Evolutionary conservation across 2,888 invertebrate species (phyloP).

Genomic region (Bugulina stolonifera): DNA sequence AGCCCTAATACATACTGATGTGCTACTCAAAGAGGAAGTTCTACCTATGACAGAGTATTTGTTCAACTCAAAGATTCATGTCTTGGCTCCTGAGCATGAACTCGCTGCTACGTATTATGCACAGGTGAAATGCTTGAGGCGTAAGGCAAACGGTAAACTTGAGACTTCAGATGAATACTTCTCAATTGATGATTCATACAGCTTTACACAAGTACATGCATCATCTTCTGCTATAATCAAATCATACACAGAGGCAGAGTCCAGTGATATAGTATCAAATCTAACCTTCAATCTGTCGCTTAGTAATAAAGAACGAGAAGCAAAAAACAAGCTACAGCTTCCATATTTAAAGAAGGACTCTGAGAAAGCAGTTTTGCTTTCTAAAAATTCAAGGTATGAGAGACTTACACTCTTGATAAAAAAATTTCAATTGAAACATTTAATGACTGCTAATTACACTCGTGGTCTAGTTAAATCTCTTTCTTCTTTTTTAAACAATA

Average conservation of each 20-base stretch:
- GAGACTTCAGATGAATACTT: slow-evolving; percentile 20
- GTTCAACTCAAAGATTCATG: not conserved
- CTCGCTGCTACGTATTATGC: not conserved
- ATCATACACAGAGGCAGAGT: not conserved
- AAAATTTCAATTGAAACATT: no score
- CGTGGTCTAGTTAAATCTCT: no score
- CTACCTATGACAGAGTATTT: not conserved
- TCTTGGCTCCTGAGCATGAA: not conserved
- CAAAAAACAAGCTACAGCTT: slow-evolving; percentile 40
- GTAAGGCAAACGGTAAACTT: not conserved
- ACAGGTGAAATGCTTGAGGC: not conserved
- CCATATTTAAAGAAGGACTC: slow-evolving; percentile 39
- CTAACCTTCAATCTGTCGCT: slow-evolving; percentile 48
- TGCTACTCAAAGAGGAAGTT: not conserved
- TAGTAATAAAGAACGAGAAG: slow-evolving; percentile 43
- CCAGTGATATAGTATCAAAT: slow-evolving; percentile 43
- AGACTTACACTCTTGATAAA: no score
- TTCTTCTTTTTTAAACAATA: not conserved
- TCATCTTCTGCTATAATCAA: slow-evolving; percentile 23
- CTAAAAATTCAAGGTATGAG: no score
- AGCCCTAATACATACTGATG: slow-evolving; percentile 18
- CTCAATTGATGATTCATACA: not conserved
- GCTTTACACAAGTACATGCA: not conserved
- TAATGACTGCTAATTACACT: no score
- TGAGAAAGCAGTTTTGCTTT: slow-evolving; percentile 31